phyloP scores from a whole-genome alignment of 2,797 vertebrate genomes.

The Micropoecilia bifurca region DNA sequence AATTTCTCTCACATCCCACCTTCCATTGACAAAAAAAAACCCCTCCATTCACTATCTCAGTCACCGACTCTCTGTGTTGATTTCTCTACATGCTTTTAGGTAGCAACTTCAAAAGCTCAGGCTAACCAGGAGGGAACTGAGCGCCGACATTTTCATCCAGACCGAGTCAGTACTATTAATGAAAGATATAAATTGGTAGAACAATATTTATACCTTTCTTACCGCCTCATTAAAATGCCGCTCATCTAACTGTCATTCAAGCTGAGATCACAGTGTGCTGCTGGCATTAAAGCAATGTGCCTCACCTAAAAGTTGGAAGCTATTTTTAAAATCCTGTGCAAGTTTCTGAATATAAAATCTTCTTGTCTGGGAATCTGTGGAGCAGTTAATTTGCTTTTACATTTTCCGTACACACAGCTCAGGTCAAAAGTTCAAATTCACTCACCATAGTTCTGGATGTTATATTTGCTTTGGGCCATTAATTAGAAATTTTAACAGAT shows the following conservation, averaged over 20 bases:
- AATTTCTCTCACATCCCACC: slow-evolving; percentile 57
- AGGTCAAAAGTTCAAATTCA: not conserved
- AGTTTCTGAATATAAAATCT: too few relatives aligned
- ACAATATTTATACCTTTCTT: slow-evolving; percentile 40
- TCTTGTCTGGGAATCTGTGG: not conserved
- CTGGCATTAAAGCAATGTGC: not conserved
- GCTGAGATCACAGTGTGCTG: not conserved
- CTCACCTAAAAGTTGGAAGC: slow-evolving; percentile 12
- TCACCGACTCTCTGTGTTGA: slow-evolving; percentile 33
- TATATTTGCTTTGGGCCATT: not conserved
- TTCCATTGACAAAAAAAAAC: slow-evolving; percentile 58
- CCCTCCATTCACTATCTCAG: slow-evolving; percentile 49
- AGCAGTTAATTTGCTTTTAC: slow-evolving; percentile 5
- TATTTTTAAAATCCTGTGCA: not conserved
- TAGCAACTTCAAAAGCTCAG: slow-evolving; percentile 55
- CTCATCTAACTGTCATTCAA: slow-evolving; percentile 16
- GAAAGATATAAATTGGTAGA: slow-evolving; percentile 29
- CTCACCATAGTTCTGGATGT: not conserved
- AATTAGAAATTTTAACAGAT: not conserved
- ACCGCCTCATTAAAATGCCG: slow-evolving; percentile 22
- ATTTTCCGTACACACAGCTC: not conserved
- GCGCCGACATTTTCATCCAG: slow-evolving; percentile 47
- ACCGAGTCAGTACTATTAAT: slow-evolving; percentile 48
- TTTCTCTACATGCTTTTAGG: slow-evolving; percentile 39
- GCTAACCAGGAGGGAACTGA: slow-evolving; percentile 25